These are phyloP conservation scores for Cryptotermes secundus DNA, from an alignment of 1,140 invertebrate genomes.

Conservation along the genomic window DNA sequence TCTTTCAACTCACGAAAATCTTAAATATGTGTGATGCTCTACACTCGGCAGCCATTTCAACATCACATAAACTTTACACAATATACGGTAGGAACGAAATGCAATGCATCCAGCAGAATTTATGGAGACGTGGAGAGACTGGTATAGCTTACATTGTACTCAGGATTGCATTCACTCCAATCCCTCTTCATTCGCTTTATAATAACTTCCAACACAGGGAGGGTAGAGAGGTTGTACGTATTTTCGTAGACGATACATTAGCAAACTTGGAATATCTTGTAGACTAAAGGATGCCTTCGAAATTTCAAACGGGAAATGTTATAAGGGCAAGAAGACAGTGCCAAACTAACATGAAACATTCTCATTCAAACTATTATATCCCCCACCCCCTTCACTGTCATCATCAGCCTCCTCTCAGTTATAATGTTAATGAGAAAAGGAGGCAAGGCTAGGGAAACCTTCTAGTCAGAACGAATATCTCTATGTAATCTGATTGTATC, in stretches of 20 bases:
- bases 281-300: slow-evolving; percentile 6
- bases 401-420: neutral
- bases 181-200: neutral
- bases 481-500: neutral
- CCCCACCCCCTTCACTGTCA: neutral
- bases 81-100: neutral
- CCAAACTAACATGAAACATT: slow-evolving; percentile 8
- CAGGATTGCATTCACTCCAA: neutral
- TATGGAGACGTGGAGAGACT: neutral
- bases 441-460: neutral
- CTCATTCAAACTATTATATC: neutral
- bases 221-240: slow-evolving; percentile 8
- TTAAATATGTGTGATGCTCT: too few species aligned
- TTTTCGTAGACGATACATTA: slow-evolving; percentile 2
- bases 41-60: too few species aligned
- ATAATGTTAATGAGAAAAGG: slow-evolving; percentile 18
- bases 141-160: neutral
- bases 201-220: neutral
- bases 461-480: neutral
- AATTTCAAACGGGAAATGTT: neutral
- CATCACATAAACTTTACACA: neutral
- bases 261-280: neutral
- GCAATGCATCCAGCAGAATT: neutral
- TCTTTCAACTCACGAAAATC: too few species aligned
- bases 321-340: neutral